These are phyloP conservation scores for Cynodonichthys magdalenae DNA, from an alignment of 2,797 vertebrate species.

Conservation along the genomic window DNA sequence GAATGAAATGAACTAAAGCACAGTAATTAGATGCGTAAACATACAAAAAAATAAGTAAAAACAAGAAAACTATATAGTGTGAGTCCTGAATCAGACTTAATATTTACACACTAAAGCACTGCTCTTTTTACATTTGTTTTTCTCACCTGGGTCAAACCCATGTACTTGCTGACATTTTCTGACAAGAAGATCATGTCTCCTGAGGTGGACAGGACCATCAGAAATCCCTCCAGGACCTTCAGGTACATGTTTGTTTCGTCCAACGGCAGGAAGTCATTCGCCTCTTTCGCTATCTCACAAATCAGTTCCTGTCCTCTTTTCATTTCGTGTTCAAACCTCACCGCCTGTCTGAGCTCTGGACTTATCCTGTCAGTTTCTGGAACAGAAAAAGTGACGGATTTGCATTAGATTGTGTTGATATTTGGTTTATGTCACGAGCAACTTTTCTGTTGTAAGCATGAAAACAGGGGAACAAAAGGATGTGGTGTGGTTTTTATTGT, in stretches of 20 bases:
- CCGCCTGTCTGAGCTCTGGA: neutral
- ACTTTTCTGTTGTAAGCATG: neutral
- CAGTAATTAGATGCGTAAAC: neutral
- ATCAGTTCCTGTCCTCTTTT: neutral
- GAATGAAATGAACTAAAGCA: too few relatives aligned
- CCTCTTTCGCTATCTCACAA: neutral
- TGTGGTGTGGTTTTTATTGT: conserved; percentile 1
- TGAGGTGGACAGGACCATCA: conserved; percentile 92
- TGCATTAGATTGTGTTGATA: neutral
- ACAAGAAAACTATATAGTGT: too few relatives aligned
- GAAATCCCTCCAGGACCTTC: conserved; percentile 92
- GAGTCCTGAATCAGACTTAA: too few relatives aligned
- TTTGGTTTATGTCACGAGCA: neutral
- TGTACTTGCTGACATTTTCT: conserved; percentile 93
- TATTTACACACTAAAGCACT: neutral
- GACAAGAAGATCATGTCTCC: conserved; percentile 96
- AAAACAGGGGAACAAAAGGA: conserved; percentile 14
- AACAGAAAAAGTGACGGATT: neutral
- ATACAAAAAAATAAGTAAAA: neutral
- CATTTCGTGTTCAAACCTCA: conserved; percentile 2
- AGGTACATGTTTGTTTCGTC: conserved; percentile 88
- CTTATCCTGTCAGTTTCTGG: conserved; percentile 18
- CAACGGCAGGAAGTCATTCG: neutral
- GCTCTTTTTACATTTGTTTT: neutral
- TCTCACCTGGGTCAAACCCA: conserved; percentile 93